Conservation (phyloP, 2,113 vertebrate species). For the Charadrius vociferus region DNA sequence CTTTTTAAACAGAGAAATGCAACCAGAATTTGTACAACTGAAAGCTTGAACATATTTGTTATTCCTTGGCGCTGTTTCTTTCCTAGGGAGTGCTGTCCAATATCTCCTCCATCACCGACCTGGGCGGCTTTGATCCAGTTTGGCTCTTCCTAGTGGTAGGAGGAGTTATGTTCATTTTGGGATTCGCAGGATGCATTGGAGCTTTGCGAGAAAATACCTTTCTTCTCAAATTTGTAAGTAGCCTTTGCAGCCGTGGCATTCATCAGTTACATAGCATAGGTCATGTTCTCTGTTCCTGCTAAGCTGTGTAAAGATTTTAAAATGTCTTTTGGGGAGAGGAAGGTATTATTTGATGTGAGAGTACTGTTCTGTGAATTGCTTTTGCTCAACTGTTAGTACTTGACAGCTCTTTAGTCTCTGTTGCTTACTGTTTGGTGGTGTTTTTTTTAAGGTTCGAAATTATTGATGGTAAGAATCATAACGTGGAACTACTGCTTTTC, state of each 20-base stretch:
- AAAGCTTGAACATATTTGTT: not conserved
- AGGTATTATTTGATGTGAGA: not conserved
- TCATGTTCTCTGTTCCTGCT: not conserved
- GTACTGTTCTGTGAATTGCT: not conserved
- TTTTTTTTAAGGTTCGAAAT: not conserved
- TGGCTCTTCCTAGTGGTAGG: slow-evolving; percentile 98
- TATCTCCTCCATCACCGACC: slow-evolving; percentile 96
- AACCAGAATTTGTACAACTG: not conserved
- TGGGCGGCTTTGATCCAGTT: slow-evolving; percentile 96
- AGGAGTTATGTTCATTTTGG: slow-evolving; percentile 97
- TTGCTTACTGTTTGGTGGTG: not conserved
- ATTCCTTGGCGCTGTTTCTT: not conserved
- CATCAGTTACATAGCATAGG: not conserved
- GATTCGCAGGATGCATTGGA: slow-evolving; percentile 97
- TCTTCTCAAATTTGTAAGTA: slow-evolving; percentile 96
- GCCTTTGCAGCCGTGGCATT: not conserved
- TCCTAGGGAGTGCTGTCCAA: slow-evolving; percentile 94
- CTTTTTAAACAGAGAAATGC: not conserved
- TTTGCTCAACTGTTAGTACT: not conserved
- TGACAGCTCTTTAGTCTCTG: not conserved
- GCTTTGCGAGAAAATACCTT: slow-evolving; percentile 96
- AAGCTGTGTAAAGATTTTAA: not conserved
- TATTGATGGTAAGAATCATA: not conserved
- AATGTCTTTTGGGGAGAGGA: not conserved
- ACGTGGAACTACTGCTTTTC: not conserved